Conservation (phyloP, 2,797 vertebrate species). For the Xerus rutilus region DNA sequence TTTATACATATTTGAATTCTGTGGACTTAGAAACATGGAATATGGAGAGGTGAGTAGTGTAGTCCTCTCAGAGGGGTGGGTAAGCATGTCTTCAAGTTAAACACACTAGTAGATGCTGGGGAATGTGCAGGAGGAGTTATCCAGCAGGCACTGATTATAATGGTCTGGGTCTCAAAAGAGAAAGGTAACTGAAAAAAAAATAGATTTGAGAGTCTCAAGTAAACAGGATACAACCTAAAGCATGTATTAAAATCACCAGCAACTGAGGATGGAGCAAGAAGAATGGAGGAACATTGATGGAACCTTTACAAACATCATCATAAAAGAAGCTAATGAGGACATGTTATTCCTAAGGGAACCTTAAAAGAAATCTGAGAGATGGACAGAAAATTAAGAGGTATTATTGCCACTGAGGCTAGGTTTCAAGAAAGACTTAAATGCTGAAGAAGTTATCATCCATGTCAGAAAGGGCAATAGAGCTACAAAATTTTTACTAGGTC, state of each 20-base stretch:
- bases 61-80: not conserved
- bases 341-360: not conserved
- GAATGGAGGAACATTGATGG: not conserved
- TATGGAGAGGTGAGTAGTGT: not conserved
- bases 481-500: not conserved
- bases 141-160: not conserved
- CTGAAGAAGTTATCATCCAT: not conserved
- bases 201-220: not conserved
- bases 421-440: not conserved
- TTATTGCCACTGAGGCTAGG: not conserved
- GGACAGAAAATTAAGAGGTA: not conserved
- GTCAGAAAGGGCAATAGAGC: not conserved
- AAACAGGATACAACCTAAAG: not conserved
- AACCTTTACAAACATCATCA: not conserved
- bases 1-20: constrained; percentile 21
- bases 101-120: not conserved
- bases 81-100: not conserved
- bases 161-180: not conserved
- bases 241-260: not conserved
- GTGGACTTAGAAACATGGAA: not conserved
- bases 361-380: not conserved
- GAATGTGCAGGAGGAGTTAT: not conserved
- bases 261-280: not conserved
- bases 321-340: not conserved
- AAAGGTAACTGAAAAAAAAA: not conserved